Conservation (phyloP, 2,797 vertebrate genomes). For the Sarcophilus harrisii region DNA sequence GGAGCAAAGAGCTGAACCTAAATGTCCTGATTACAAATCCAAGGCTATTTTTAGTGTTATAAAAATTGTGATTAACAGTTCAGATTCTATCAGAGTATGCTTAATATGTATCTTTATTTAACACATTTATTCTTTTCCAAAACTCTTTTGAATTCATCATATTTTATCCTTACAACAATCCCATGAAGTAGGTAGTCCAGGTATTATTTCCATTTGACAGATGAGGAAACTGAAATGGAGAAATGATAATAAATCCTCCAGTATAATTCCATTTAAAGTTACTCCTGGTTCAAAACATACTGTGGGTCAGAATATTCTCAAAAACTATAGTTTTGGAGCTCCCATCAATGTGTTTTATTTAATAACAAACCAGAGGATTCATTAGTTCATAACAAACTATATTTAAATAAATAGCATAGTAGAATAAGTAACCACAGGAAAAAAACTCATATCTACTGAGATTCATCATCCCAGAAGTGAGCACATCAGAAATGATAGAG, state of each 20-base stretch:
- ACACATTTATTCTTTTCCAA: too few species aligned
- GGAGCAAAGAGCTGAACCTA: neutral
- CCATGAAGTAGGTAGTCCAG: neutral
- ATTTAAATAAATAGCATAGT: neutral
- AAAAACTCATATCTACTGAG: neutral
- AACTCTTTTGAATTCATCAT: neutral
- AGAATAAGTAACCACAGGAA: neutral
- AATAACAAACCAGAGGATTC: neutral
- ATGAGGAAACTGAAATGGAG: neutral
- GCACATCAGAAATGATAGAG: neutral
- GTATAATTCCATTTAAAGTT: neutral
- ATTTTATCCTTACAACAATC: neutral
- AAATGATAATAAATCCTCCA: too few species aligned
- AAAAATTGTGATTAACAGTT: neutral
- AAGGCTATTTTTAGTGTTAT: neutral
- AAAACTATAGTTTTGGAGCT: neutral
- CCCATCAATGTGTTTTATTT: neutral
- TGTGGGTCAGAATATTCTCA: neutral
- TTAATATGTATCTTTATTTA: neutral
- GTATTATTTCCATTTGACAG: neutral
- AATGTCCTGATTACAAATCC: neutral
- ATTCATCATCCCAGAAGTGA: neutral
- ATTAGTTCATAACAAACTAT: neutral
- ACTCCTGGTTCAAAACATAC: neutral
- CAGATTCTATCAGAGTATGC: neutral